Evolutionary conservation across 2,113 vertebrate genomes (phyloP).

Genomic region (Ornithorhynchus anatinus): DNA sequence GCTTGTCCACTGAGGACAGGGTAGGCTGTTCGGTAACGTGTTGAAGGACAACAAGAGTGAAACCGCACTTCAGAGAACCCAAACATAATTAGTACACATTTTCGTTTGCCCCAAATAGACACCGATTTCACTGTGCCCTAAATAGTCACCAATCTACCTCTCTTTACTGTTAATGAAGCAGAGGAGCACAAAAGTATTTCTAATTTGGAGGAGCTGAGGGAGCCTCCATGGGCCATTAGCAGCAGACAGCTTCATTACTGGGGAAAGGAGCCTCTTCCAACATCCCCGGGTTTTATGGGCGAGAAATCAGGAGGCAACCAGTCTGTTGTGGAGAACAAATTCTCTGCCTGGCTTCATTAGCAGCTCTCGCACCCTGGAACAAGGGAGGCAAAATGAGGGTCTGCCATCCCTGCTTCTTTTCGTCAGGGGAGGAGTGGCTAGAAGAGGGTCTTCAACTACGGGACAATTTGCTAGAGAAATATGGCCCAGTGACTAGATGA

Average conservation of each 20-base stretch:
- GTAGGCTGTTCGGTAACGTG: conserved; percentile 31
- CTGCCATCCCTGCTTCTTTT: conserved; percentile 31
- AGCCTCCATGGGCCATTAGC: conserved; percentile 78
- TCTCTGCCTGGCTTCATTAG: conserved; percentile 55
- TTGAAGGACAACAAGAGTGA: conserved; percentile 58
- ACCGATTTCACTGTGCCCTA: conserved; percentile 76
- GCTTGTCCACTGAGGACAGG: too few relatives aligned
- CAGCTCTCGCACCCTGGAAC: conserved; percentile 30
- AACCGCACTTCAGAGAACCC: conserved; percentile 61
- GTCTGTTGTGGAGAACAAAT: conserved; percentile 73
- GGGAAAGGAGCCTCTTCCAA: conserved; percentile 69
- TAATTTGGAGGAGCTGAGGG: conserved; percentile 79
- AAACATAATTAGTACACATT: conserved; percentile 75
- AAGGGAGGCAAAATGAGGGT: conserved; percentile 25
- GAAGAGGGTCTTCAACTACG: conserved; percentile 62
- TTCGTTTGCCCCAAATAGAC: conserved; percentile 81
- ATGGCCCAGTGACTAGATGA: conserved; percentile 44
- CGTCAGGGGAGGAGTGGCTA: not conserved
- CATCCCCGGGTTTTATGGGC: conserved; percentile 73
- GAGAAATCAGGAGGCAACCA: conserved; percentile 74
- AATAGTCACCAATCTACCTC: conserved; percentile 82
- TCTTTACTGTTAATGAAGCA: conserved; percentile 80
- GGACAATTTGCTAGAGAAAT: conserved; percentile 62
- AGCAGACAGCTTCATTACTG: conserved; percentile 75
- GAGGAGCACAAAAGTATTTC: conserved; percentile 68